Conservation (phyloP, 1,140 invertebrate genomes). For the Mya arenaria region DNA sequence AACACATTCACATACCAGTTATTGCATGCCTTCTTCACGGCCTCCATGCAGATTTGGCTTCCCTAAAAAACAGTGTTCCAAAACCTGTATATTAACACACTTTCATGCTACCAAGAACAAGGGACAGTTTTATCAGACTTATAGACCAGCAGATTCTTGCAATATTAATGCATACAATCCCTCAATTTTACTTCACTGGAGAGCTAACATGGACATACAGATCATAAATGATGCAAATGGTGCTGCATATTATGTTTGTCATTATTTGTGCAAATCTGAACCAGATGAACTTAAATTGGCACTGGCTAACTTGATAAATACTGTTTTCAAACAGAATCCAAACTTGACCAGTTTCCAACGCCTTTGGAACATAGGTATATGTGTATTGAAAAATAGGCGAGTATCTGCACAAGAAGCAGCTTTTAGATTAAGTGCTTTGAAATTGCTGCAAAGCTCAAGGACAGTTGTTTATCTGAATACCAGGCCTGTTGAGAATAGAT, state of each 20-base stretch:
- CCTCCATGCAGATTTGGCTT: not conserved
- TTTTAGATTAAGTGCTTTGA: too few species aligned
- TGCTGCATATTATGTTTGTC: constrained; percentile 45
- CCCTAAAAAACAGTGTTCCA: not conserved
- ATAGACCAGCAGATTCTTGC: not conserved
- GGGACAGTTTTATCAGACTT: constrained; percentile 53
- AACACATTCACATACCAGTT: constrained; percentile 6
- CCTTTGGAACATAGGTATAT: too few species aligned
- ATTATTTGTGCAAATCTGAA: constrained; percentile 51
- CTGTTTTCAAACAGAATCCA: too few species aligned
- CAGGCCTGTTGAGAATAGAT: too few species aligned
- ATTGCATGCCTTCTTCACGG: not conserved
- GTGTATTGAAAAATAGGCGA: too few species aligned
- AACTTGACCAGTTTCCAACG: too few species aligned
- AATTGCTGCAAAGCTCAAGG: too few species aligned
- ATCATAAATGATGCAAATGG: constrained; percentile 32
- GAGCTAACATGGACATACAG: constrained; percentile 55
- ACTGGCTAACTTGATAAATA: too few species aligned
- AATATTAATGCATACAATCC: constrained; percentile 53
- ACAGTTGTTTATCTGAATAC: too few species aligned
- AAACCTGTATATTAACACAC: constrained; percentile 20
- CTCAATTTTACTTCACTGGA: constrained; percentile 29
- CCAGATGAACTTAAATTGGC: too few species aligned
- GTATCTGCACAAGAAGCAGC: too few species aligned
- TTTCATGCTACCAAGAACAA: too few species aligned